Evolutionary conservation across 2,888 invertebrate species (phyloP).

Genomic region (Noctua janthina): DNA sequence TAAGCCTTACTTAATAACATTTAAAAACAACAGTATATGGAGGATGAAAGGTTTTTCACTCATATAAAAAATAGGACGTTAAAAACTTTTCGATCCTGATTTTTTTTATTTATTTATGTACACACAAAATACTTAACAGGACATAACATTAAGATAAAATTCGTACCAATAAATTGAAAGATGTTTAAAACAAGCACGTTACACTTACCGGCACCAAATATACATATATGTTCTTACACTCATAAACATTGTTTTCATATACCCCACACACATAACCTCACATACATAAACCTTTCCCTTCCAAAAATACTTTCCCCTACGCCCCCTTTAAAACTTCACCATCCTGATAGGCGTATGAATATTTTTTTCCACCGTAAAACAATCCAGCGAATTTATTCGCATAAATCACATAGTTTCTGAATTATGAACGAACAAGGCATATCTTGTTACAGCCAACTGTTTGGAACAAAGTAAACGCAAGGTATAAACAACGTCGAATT

Average conservation of each 20-base stretch:
- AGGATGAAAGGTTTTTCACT: no score
- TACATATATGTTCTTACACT: not conserved
- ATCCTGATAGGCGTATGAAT: slow-evolving; percentile 19
- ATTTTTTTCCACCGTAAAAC: slow-evolving; percentile 26
- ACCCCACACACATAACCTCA: not conserved
- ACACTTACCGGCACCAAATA: no score
- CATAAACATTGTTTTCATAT: no score
- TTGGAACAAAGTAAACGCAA: not conserved
- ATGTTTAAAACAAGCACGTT: not conserved
- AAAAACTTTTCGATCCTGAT: no score
- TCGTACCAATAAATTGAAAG: not conserved
- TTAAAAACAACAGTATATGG: no score
- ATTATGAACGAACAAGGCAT: slow-evolving; percentile 30
- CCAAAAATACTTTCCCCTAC: not conserved
- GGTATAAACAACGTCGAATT: not conserved
- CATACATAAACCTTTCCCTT: not conserved
- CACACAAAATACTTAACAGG: no score
- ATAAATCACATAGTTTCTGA: slow-evolving; percentile 45
- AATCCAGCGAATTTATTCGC: slow-evolving; percentile 26
- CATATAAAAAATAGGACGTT: no score
- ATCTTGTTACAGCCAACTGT: slow-evolving; percentile 26
- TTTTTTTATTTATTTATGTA: no score
- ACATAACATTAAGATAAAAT: no score
- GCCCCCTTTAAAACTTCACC: slow-evolving; percentile 10
- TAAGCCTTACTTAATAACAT: no score